Percentiles rank a stretch among this genome's conserved stretches.
Evolutionary conservation across 2,113 vertebrate species (phyloP).

Genomic region (Anoura caudifer): DNA sequence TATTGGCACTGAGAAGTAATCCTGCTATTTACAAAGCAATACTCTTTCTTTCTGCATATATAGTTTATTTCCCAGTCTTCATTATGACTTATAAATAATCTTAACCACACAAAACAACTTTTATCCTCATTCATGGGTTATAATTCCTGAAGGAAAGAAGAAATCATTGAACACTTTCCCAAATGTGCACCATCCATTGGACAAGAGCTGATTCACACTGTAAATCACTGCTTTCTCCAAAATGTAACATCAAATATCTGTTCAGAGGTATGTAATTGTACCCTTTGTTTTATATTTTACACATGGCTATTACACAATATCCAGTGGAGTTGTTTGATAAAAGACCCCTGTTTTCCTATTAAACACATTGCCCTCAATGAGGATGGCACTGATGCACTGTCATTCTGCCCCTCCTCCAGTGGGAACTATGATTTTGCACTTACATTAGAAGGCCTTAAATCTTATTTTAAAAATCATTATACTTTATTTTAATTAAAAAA

Average conservation of each 20-base stretch:
- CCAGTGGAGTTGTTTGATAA: background rate
- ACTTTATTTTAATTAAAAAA: background rate
- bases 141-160: background rate
- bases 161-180: background rate
- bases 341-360: background rate
- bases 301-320: background rate
- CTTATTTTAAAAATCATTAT: background rate
- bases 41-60: background rate
- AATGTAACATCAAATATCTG: background rate
- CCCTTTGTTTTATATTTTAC: background rate
- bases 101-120: background rate
- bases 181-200: background rate
- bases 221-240: background rate
- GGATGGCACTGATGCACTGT: background rate
- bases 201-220: background rate
- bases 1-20: background rate
- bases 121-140: background rate
- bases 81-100: background rate
- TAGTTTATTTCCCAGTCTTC: background rate
- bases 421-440: background rate
- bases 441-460: background rate
- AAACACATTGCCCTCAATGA: background rate
- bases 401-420: background rate
- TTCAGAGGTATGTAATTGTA: background rate
- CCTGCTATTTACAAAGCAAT: background rate